Percentiles rank a stretch among this genome's conserved stretches.
Conservation (phyloP, 1,140 invertebrate genomes). For the Mya arenaria region DNA sequence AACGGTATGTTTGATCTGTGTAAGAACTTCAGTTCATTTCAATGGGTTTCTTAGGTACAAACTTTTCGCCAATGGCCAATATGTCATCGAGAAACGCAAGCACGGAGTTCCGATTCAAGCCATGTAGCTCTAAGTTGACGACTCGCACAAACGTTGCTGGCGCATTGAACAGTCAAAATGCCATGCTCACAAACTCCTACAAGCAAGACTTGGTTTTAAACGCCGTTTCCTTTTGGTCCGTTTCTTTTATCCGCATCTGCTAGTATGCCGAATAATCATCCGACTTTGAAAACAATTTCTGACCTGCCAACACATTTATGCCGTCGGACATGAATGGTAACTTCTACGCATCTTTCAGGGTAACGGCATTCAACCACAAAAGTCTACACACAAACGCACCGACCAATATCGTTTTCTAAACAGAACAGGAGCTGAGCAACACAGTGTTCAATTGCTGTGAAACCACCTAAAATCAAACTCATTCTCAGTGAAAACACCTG, state of each 20-base stretch:
- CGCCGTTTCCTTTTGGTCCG: neutral
- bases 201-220: neutral
- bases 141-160: slow-evolving; percentile 27
- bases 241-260: neutral
- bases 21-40: no score
- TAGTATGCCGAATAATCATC: slow-evolving; percentile 12
- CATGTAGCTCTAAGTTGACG: slow-evolving; percentile 35
- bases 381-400: slow-evolving; percentile 30
- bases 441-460: slow-evolving; percentile 35
- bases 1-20: no score
- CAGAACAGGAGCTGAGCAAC: slow-evolving; percentile 35
- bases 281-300: slow-evolving; percentile 8
- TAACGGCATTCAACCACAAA: slow-evolving; percentile 18
- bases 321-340: neutral
- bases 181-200: neutral
- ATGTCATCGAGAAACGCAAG: slow-evolving; percentile 58
- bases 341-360: slow-evolving; percentile 14
- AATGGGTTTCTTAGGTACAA: no score
- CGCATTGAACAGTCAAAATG: slow-evolving; percentile 32
- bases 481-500: slow-evolving; percentile 46
- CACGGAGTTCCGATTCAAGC: slow-evolving; percentile 5
- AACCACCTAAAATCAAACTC: slow-evolving; percentile 49
- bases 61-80: slow-evolving; percentile 11
- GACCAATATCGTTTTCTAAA: slow-evolving; percentile 8
- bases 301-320: neutral